Evolutionary conservation across 2,797 vertebrate genomes (phyloP).

Genomic region (Eremophila alpestris): DNA sequence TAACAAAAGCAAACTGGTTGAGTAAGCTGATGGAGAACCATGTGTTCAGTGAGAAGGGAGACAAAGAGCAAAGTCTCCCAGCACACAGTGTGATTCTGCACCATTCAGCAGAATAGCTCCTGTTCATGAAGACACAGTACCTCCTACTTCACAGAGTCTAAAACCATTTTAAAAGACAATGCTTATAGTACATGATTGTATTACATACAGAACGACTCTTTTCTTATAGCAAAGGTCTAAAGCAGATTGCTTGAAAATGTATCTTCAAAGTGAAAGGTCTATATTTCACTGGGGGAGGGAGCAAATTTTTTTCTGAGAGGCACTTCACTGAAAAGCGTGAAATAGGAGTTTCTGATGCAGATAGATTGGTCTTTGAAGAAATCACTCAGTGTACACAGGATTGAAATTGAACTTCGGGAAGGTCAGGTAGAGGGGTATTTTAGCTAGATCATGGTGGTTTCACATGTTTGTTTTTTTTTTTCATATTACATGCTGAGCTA

Average conservation of each 20-base stretch:
- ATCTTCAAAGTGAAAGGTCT: not conserved
- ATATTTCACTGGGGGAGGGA: not conserved
- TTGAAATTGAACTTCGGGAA: not conserved
- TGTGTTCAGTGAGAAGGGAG: not conserved
- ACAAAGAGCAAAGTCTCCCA: not conserved
- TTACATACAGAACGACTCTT: not conserved
- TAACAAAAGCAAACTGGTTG: constrained; percentile 29
- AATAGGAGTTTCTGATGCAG: constrained; percentile 3
- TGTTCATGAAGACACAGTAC: not conserved
- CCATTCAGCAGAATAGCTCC: not conserved
- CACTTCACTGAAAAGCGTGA: not conserved
- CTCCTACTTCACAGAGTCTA: not conserved
- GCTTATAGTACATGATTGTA: not conserved
- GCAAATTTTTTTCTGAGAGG: not conserved
- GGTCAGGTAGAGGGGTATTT: not conserved
- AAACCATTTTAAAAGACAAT: not conserved
- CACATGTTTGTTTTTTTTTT: not conserved
- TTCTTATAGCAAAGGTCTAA: not conserved
- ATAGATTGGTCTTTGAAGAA: not conserved
- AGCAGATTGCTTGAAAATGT: not conserved
- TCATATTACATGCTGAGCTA: not conserved
- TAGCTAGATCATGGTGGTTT: not conserved
- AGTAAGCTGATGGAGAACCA: constrained; percentile 3
- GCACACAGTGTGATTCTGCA: not conserved
- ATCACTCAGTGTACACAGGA: not conserved